phyloP scores from a whole-genome alignment of 2,113 vertebrate species.

The Podocnemis expansa region DNA sequence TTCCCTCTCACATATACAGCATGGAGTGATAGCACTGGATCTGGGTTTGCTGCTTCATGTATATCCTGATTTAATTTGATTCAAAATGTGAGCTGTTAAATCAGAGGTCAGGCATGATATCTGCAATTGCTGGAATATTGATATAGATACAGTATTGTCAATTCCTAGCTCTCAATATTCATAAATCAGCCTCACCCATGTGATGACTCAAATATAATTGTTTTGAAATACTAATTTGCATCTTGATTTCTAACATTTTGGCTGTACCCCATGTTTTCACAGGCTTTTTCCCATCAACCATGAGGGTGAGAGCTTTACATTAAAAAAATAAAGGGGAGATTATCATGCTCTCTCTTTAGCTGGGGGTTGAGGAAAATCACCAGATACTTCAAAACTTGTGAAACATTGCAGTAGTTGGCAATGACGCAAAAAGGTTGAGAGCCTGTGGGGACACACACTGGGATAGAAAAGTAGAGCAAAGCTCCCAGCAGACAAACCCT shows the following conservation, averaged over 20 bases:
- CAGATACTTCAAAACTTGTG: background rate
- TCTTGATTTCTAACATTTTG: background rate
- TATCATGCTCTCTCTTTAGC: background rate
- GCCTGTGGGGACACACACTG: background rate
- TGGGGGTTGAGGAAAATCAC: background rate
- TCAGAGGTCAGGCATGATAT: background rate
- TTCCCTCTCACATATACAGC: background rate
- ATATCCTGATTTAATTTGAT: background rate
- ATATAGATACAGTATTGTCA: background rate
- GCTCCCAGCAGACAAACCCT: background rate
- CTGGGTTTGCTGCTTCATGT: background rate
- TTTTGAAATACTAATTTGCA: background rate
- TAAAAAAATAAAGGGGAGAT: background rate
- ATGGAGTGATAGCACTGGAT: background rate
- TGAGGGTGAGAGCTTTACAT: background rate
- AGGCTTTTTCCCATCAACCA: background rate
- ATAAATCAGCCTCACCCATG: background rate
- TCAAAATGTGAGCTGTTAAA: rapidly evolving
- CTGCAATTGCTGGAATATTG: rapidly evolving
- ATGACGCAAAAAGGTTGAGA: background rate
- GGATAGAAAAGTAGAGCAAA: background rate
- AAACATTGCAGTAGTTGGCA: background rate
- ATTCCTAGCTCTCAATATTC: background rate
- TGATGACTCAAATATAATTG: background rate
- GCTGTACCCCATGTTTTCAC: background rate